Percentiles rank a stretch among this genome's conserved stretches.
These are phyloP conservation scores for Magallana ariakensis DNA, from an alignment of 1,140 invertebrate species.

Conservation along the genomic window DNA sequence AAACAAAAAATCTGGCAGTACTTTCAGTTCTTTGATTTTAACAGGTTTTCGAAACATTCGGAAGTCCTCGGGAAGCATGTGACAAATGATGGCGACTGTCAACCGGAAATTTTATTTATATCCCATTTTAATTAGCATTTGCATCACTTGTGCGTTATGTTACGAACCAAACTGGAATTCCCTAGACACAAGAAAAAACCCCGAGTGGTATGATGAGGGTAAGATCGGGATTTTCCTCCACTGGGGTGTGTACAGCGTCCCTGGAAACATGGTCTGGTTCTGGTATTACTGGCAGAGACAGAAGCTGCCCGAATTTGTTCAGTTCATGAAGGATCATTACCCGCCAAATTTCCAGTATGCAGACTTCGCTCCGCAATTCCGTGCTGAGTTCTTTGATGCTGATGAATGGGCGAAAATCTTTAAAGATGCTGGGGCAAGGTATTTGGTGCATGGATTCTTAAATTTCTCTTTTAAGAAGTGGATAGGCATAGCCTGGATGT, in stretches of 20 bases:
- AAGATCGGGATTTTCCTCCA: slow-evolving; percentile 79
- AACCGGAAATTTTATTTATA: neutral
- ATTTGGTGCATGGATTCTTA: no score
- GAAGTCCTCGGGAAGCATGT: neutral
- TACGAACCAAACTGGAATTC: slow-evolving; percentile 76
- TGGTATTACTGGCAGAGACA: slow-evolving; percentile 73
- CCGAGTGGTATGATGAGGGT: slow-evolving; percentile 78
- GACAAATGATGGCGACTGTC: neutral
- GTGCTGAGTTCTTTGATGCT: slow-evolving; percentile 68
- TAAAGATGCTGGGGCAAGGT: slow-evolving; percentile 67
- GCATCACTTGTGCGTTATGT: neutral
- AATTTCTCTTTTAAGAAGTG: no score
- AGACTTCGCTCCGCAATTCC: slow-evolving; percentile 70
- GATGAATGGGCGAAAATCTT: slow-evolving; percentile 66
- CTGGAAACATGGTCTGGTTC: slow-evolving; percentile 66
- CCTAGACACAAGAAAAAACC: slow-evolving; percentile 78
- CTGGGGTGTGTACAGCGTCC: slow-evolving; percentile 73
- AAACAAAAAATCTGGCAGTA: no score
- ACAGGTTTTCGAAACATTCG: no score
- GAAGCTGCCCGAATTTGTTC: slow-evolving; percentile 44
- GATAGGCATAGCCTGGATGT: no score
- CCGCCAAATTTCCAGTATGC: slow-evolving; percentile 72
- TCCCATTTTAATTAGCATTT: neutral
- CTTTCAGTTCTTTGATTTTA: no score
- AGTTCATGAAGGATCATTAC: slow-evolving; percentile 76